Evolutionary conservation across 2,113 vertebrate species (phyloP).

Genomic region (Atherinomorus stipes): DNA sequence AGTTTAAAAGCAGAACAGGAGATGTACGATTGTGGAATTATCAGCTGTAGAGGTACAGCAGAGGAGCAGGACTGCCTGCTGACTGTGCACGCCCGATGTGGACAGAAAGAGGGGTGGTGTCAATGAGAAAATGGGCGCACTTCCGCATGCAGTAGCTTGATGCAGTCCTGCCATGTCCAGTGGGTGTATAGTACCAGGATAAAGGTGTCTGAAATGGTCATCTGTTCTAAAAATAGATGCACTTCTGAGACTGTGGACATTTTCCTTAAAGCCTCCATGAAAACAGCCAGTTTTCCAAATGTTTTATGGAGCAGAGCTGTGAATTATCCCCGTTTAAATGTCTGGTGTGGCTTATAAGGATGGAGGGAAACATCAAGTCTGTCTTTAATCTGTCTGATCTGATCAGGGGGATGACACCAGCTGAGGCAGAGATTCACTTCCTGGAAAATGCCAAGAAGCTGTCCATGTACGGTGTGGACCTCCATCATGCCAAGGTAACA

Average conservation of each 20-base stretch:
- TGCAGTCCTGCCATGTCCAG: conserved; percentile 7
- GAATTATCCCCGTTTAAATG: conserved; percentile 4
- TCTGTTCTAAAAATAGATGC: conserved; percentile 52
- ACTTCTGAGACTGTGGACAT: conserved; percentile 4
- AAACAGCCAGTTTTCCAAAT: conserved; percentile 24
- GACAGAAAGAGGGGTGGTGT: too few species aligned
- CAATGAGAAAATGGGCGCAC: too few species aligned
- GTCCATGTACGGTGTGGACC: conserved; percentile 97
- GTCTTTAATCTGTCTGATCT: not conserved
- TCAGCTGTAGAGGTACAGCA: too few species aligned
- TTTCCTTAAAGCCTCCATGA: conserved; percentile 40
- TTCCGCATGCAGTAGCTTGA: too few species aligned
- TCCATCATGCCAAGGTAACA: conserved; percentile 96
- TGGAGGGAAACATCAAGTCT: not conserved
- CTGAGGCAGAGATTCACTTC: conserved; percentile 96
- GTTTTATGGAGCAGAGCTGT: conserved; percentile 21
- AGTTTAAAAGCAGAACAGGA: too few species aligned
- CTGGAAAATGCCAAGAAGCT: conserved; percentile 98
- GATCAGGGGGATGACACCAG: conserved; percentile 95
- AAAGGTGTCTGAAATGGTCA: conserved; percentile 35
- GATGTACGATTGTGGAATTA: too few species aligned
- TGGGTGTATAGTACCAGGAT: conserved; percentile 28
- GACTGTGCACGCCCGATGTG: too few species aligned
- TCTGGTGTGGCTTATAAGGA: not conserved
- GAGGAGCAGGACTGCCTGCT: too few species aligned